Conservation (phyloP, 2,113 vertebrate genomes). For the Notothenia coriiceps region DNA sequence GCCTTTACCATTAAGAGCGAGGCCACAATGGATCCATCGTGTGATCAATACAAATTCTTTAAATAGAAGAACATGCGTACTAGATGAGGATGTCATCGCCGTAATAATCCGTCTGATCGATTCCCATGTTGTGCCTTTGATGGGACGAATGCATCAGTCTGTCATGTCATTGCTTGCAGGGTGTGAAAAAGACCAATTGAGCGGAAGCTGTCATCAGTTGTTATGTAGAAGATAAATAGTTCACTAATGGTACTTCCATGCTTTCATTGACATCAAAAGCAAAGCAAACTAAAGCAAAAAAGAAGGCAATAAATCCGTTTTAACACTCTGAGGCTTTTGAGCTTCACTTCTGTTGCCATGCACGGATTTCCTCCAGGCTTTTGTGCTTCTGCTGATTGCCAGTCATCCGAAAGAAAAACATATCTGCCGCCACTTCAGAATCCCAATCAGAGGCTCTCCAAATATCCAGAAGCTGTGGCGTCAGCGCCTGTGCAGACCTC, state of each 20-base stretch:
- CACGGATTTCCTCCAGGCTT: not conserved
- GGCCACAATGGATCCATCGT: not conserved
- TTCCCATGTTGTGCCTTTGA: constrained; percentile 50
- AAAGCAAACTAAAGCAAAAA: not conserved
- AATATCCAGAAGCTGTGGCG: constrained; percentile 9
- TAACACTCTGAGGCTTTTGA: not conserved
- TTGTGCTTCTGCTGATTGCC: constrained; percentile 32
- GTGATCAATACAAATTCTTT: not conserved
- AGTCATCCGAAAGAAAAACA: constrained; percentile 47
- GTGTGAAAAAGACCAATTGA: constrained; percentile 22
- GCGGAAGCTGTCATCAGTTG: not conserved
- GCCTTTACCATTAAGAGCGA: not conserved
- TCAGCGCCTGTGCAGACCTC: constrained; percentile 45
- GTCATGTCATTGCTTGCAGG: constrained; percentile 54
- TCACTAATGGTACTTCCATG: not conserved
- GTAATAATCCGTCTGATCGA: constrained; percentile 65
- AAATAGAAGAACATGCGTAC: constrained; percentile 53
- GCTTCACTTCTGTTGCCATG: constrained; percentile 18
- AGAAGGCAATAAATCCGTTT: constrained; percentile 25
- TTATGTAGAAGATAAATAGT: not conserved
- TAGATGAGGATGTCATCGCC: constrained; percentile 73
- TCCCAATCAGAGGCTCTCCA: constrained; percentile 53
- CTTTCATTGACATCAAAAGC: not conserved
- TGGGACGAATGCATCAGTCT: constrained; percentile 63
- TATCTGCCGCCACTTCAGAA: constrained; percentile 32